Evolutionary conservation across 2,888 invertebrate species (phyloP).

Genomic region (Tachina fera): DNA sequence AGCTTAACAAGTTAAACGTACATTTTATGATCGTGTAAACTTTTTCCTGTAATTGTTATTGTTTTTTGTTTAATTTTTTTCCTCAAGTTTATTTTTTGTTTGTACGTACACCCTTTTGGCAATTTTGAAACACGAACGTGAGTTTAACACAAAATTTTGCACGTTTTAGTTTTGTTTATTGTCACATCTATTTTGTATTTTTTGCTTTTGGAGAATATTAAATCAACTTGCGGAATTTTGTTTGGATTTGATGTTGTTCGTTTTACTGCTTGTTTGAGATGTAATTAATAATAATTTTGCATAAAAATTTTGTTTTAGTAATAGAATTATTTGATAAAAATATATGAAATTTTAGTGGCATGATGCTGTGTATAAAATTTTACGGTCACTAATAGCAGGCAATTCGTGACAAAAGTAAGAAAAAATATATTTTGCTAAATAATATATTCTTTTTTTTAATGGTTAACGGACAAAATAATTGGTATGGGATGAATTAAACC

Average conservation of each 20-base stretch:
- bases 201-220: slow-evolving; percentile 14
- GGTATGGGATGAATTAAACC: too few relatives aligned
- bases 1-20: slow-evolving; percentile 81
- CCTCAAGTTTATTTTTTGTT: slow-evolving; percentile 17
- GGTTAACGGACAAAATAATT: too few relatives aligned
- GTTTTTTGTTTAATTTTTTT: slow-evolving; percentile 30
- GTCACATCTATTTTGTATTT: background rate
- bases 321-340: slow-evolving; percentile 39
- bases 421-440: background rate
- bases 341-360: background rate
- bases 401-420: slow-evolving; percentile 22
- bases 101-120: slow-evolving; percentile 51
- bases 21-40: slow-evolving; percentile 75
- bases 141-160: slow-evolving; percentile 65
- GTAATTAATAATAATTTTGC: slow-evolving; percentile 59
- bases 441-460: background rate
- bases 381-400: slow-evolving; percentile 14
- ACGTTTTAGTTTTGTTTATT: slow-evolving; percentile 22
- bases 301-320: slow-evolving; percentile 22
- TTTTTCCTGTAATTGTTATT: slow-evolving; percentile 62
- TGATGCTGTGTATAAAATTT: background rate
- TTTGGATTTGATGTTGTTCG: slow-evolving; percentile 16
- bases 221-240: slow-evolving; percentile 57
- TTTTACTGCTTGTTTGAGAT: slow-evolving; percentile 17
- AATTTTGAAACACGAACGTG: slow-evolving; percentile 66